Evolutionary conservation across 2,888 invertebrate genomes (phyloP).

Genomic region (Palloptera scutellata): DNA sequence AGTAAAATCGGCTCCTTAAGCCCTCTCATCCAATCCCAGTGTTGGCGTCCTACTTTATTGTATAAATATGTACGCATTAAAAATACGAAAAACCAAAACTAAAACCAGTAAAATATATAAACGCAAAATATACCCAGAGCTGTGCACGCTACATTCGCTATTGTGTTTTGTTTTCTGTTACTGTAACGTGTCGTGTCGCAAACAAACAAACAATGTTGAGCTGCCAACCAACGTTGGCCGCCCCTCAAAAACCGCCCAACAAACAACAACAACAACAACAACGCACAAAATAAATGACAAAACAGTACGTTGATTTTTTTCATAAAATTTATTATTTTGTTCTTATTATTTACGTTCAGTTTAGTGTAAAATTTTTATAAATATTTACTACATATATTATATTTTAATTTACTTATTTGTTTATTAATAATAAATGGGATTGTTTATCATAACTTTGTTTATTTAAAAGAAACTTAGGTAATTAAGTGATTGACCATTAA

Average conservation of each 20-base stretch:
- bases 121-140: neutral
- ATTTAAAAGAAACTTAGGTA: conserved; percentile 17
- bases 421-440: conserved; percentile 24
- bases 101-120: neutral
- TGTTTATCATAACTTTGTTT: conserved; percentile 33
- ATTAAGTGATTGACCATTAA: conserved; percentile 1
- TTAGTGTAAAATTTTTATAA: conserved; percentile 36
- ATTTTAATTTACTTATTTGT: conserved; percentile 15
- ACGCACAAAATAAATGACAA: conserved; percentile 25
- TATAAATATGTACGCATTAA: neutral
- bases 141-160: conserved; percentile 16
- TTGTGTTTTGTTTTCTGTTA: conserved; percentile 5
- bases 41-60: neutral
- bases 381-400: neutral
- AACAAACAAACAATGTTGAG: neutral
- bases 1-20: neutral
- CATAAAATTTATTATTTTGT: conserved; percentile 25
- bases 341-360: conserved; percentile 35
- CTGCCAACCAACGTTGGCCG: too few species aligned
- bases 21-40: neutral
- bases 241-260: too few species aligned
- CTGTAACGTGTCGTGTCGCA: neutral
- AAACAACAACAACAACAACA: conserved; percentile 7
- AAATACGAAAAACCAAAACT: neutral
- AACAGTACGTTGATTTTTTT: conserved; percentile 41